Evolutionary conservation across 2,797 vertebrate genomes (phyloP).

Genomic region (Mus caroli): DNA sequence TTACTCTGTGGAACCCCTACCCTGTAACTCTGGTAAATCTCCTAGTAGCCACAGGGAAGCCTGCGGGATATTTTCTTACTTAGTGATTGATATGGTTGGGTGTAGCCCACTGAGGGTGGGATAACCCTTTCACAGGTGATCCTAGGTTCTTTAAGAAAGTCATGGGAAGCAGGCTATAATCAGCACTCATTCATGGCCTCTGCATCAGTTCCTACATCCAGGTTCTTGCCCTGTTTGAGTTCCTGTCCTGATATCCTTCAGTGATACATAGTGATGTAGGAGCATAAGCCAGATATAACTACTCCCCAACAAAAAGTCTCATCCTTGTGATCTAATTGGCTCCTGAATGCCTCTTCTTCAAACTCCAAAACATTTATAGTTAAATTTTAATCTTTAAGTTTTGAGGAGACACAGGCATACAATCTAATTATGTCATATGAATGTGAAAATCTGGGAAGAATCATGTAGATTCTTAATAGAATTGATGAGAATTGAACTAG

Average conservation of each 20-base stretch:
- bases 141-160: too few species aligned
- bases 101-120: too few species aligned
- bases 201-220: not conserved
- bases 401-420: not conserved
- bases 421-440: not conserved
- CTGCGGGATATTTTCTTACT: too few species aligned
- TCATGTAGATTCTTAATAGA: not conserved
- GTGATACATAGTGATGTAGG: not conserved
- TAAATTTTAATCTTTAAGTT: not conserved
- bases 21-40: not conserved
- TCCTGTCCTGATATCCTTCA: not conserved
- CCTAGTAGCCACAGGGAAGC: not conserved
- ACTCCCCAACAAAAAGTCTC: too few species aligned
- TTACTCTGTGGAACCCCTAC: not conserved
- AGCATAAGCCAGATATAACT: not conserved
- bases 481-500: not conserved
- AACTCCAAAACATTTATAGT: not conserved
- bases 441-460: not conserved
- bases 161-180: not conserved
- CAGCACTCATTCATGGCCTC: not conserved
- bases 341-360: not conserved
- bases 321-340: not conserved
- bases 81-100: too few species aligned
- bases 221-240: not conserved
- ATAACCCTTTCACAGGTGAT: too few species aligned